Base-by-base conservation (phyloP, 2,797 vertebrate species). In the Melanotaenia trifasciata region DNA sequence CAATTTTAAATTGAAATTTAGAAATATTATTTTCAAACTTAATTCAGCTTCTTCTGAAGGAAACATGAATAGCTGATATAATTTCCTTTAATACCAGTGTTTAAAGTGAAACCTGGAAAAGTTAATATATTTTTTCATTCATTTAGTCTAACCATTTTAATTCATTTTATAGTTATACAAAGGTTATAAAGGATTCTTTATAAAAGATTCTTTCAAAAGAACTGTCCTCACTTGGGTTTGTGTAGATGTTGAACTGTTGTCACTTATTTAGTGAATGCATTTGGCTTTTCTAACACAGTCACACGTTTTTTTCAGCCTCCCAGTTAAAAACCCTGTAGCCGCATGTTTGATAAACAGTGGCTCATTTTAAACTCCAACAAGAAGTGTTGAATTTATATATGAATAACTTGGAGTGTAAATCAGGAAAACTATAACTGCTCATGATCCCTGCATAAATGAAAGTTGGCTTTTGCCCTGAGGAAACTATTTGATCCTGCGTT, bases 241-340 rank as follows among this genome's bases (percentile, higher is more conserved):
- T 70, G 40, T 26, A 38, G 64, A 78, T 78, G 62, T 2, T 76
- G 63, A 78, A 84, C 88, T 91, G 76, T 85, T 85, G 81, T 80
- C 56, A 64, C 63, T 70, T 67, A 68, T 79, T 84, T 58, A 79
- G 79, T 62, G 51, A 73, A 76, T 33, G 67, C 71, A 53, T 59
- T n/a, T 67, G 74, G 77, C 77, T 81, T 79, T n/a, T 82, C 72
- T 68, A 28, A 3, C 60, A 65, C 54, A 62, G 54, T 72, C 74
- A 75, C 83, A 79, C 75, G 81, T 38, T 70, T 85, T 85, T 84
- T 70, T 67, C 76, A 76, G 61, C 22, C 1, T 76, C 78, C 59
- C 72, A 70, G 60, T 78, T 56, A 76, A 62, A 65, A 61, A 84
- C 73, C 70, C 62, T 38, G 66, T 72, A 63, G 70, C 75, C 62